Conservation (phyloP, 2,113 vertebrate genomes). For the Regulus satrapa region DNA sequence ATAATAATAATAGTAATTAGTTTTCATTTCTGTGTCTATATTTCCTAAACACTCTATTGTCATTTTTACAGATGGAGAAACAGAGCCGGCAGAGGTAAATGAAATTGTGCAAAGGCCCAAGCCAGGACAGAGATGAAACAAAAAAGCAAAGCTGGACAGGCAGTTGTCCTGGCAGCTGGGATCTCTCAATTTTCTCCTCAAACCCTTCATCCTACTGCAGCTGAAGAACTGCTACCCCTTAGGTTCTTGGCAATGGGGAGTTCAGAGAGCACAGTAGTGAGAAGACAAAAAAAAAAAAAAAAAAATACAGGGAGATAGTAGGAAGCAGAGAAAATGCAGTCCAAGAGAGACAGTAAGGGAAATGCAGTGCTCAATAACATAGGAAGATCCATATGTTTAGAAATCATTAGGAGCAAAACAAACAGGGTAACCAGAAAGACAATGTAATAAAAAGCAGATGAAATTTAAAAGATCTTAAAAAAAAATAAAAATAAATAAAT, state of each 20-base stretch:
- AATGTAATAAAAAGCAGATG: not conserved
- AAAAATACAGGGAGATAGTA: not conserved
- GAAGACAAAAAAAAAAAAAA: not conserved
- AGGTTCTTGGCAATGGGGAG: not conserved
- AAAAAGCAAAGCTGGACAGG: not conserved
- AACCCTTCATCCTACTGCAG: not conserved
- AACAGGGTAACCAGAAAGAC: not conserved
- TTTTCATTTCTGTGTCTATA: not conserved
- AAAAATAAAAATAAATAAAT: not conserved
- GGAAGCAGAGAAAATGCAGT: not conserved
- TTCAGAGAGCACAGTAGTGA: not conserved
- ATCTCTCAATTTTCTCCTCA: not conserved
- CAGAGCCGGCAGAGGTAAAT: not conserved
- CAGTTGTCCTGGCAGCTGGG: not conserved
- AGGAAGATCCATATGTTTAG: not conserved
- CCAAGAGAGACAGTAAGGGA: not conserved
- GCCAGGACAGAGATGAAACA: not conserved
- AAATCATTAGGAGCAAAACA: not conserved
- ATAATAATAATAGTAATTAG: not conserved
- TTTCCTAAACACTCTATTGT: not conserved
- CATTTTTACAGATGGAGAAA: not conserved
- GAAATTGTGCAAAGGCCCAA: not conserved
- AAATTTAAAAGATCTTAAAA: not conserved
- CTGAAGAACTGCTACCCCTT: not conserved
- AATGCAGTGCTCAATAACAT: not conserved